Base-by-base conservation (phyloP, 2,113 vertebrate species). In the Myotis davidii region DNA sequence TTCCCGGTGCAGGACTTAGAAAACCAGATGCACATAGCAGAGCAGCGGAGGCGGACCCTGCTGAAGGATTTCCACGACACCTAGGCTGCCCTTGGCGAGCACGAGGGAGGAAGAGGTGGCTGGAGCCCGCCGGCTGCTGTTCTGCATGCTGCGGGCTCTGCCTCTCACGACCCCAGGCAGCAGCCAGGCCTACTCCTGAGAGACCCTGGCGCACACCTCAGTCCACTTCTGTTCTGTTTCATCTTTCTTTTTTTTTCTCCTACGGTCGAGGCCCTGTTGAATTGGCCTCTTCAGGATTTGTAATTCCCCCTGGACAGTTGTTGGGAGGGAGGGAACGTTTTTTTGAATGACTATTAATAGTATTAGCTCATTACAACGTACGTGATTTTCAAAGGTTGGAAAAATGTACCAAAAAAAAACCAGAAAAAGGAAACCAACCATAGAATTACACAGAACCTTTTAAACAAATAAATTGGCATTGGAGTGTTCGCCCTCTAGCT, bases 21-120 rank as follows among this genome's bases (percentile, higher is more conserved):
- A 98, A 99, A 99, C 97, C 99, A 99, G 99, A 99, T 99, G 99
- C 99, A 99, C 98, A 99, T 99, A 98, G 99, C 99, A 79, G 99
- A 99, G 98, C 99, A 99, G 98, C 99, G 99, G 98, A 99, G 99
- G 97, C 99, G 99, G 96, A 99, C 99, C 93, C 99, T 99, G 99
- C 99, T 99, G 97, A 99, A 99, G 98, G 99, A 99, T 97, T 99
- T 99, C 98, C 99, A 99, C 3, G 99, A 99, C 97, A 99, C 99
- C 99, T 99, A 99, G 99, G 97, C 91, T 50, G 90, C 91, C 96
- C 94, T 72, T 85, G 95, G 74, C 7, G 20, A 96, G 97, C 97
- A 81, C 94, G 97, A 98, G 97, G 97, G 98, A 98, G 98, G 98
- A 97, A 32, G 81, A 79, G 56, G 90, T 90, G 86, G 96, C 93